phyloP scores from a whole-genome alignment of 1,140 invertebrate genomes.

The Microplitis demolitor region DNA sequence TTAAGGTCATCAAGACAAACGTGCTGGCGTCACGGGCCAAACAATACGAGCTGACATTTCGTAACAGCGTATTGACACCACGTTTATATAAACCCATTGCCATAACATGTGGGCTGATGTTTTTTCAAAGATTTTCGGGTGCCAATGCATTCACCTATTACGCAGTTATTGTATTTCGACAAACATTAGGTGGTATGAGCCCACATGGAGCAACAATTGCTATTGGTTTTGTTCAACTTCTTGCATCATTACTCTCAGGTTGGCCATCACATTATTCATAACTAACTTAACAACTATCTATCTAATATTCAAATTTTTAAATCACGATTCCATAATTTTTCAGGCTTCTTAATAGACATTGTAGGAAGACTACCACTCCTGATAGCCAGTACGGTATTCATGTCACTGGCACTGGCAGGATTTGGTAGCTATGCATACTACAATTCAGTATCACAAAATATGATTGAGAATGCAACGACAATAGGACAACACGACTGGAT shows the following conservation, averaged over 20 bases:
- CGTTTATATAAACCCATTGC: constrained; percentile 70
- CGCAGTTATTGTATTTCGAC: constrained; percentile 78
- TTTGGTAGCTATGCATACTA: constrained; percentile 83
- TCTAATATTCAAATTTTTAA: too few relatives aligned
- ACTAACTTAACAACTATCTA: too few relatives aligned
- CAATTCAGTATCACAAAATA: constrained; percentile 59
- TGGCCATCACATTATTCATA: constrained; percentile 6
- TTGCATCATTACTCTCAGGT: constrained; percentile 78
- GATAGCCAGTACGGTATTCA: constrained; percentile 80
- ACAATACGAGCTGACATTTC: constrained; percentile 58
- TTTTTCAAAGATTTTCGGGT: constrained; percentile 83
- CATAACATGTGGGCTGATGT: constrained; percentile 83
- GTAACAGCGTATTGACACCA: constrained; percentile 63
- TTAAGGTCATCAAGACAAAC: constrained; percentile 58
- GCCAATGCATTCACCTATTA: constrained; percentile 84
- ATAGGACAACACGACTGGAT: constrained; percentile 76
- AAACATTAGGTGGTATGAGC: constrained; percentile 78
- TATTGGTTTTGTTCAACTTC: constrained; percentile 76
- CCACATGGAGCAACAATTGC: constrained; percentile 82
- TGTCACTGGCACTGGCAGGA: constrained; percentile 78
- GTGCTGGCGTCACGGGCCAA: constrained; percentile 56
- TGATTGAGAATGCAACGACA: constrained; percentile 43
- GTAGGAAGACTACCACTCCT: constrained; percentile 77
- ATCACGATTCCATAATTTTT: not conserved
- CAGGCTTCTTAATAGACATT: constrained; percentile 76